These are phyloP conservation scores for Carduelis carduelis DNA, from an alignment of 2,797 vertebrate genomes.

Conservation along the genomic window DNA sequence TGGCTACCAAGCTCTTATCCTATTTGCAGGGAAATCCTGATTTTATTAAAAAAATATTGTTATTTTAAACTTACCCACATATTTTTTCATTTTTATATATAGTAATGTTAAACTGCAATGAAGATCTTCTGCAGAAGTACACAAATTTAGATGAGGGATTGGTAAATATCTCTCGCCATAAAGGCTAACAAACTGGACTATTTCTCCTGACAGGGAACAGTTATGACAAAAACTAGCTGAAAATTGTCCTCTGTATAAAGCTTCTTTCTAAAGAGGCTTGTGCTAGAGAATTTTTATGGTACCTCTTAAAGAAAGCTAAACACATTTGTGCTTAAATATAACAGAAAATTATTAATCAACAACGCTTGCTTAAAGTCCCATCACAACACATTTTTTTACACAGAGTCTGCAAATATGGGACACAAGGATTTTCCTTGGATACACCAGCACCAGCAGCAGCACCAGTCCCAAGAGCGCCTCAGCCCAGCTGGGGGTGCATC, in stretches of 20 bases:
- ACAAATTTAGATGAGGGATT: background rate
- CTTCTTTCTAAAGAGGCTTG: background rate
- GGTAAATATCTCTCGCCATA: background rate
- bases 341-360: background rate
- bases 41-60: background rate
- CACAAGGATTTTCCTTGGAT: background rate
- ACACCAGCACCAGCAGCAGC: background rate
- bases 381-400: fast-evolving
- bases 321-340: background rate
- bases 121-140: background rate
- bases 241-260: background rate
- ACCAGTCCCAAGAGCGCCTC: background rate
- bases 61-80: background rate
- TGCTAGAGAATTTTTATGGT: background rate
- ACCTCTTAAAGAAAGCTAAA: background rate
- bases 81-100: background rate
- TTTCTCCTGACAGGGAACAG: background rate
- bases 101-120: background rate
- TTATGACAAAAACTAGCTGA: background rate
- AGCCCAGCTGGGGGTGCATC: background rate
- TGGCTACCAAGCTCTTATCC: background rate
- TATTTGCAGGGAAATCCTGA: background rate
- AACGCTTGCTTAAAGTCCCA: background rate
- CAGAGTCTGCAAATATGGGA: background rate
- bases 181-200: background rate